phyloP scores from a whole-genome alignment of 2,113 vertebrate species.

The Hippocampus abdominalis region DNA sequence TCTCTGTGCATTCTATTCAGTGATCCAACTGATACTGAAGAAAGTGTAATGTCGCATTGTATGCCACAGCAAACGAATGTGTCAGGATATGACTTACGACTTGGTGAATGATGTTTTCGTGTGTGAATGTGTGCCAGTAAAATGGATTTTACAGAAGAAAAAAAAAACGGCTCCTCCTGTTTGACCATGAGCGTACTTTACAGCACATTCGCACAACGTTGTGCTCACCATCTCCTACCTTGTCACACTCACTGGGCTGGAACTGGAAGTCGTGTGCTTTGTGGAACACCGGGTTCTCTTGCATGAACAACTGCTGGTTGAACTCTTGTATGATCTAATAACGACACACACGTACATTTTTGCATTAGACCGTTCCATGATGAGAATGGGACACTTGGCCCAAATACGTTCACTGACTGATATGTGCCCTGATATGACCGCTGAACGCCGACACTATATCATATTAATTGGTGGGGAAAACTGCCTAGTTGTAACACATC shows the following conservation, averaged over 20 bases:
- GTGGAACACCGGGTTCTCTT: conserved; percentile 92
- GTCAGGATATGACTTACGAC: neutral
- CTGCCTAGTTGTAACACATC: neutral
- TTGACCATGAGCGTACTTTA: conserved; percentile 33
- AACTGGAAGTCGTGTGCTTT: conserved; percentile 94
- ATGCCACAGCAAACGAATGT: neutral
- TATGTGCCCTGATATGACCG: too few relatives aligned
- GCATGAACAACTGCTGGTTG: conserved; percentile 93
- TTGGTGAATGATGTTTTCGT: conserved; percentile 1
- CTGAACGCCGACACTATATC: neutral
- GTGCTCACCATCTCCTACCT: conserved; percentile 71
- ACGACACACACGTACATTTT: conserved; percentile 5
- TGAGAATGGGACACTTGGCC: too few relatives aligned
- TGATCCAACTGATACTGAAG: conserved; percentile 1
- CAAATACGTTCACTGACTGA: too few relatives aligned
- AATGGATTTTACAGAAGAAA: neutral
- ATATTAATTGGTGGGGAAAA: neutral
- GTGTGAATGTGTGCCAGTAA: conserved; percentile 6
- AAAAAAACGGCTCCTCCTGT: neutral
- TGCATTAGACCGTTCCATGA: neutral
- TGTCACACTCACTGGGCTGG: conserved; percentile 92
- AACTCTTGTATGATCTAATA: conserved; percentile 90
- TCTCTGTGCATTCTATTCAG: neutral
- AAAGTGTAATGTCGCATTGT: neutral
- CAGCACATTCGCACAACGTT: neutral